These are phyloP conservation scores for Myopa testacea DNA, from an alignment of 2,888 invertebrate species.

Conservation along the genomic window DNA sequence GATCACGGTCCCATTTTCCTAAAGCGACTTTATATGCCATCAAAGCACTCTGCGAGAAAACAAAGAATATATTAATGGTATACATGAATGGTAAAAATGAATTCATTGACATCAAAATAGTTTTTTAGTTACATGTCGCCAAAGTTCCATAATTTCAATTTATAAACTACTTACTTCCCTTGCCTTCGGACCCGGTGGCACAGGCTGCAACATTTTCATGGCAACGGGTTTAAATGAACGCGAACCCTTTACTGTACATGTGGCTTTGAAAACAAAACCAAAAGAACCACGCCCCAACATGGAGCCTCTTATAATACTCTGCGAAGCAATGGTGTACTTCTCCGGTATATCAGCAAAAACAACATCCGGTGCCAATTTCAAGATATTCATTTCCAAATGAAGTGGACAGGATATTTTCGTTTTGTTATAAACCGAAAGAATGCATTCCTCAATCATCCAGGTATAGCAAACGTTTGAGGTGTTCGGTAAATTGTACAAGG, in stretches of 20 bases:
- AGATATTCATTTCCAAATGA: slow-evolving; percentile 81
- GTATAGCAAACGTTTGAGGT: slow-evolving; percentile 72
- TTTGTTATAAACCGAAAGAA: slow-evolving; percentile 84
- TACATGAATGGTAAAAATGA: slow-evolving; percentile 15
- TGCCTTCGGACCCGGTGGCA: slow-evolving; percentile 77
- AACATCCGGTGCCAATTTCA: slow-evolving; percentile 92
- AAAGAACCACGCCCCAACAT: slow-evolving; percentile 96
- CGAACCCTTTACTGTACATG: slow-evolving; percentile 74
- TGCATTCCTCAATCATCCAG: slow-evolving; percentile 97
- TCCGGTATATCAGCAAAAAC: slow-evolving; percentile 91
- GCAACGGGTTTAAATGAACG: slow-evolving; percentile 80
- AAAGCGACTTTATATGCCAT: slow-evolving; percentile 74
- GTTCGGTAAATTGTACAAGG: slow-evolving; percentile 68
- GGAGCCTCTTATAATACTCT: slow-evolving; percentile 81
- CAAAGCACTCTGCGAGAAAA: slow-evolving; percentile 61
- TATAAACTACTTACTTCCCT: slow-evolving; percentile 59
- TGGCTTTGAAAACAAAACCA: slow-evolving; percentile 93
- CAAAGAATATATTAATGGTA: slow-evolving; percentile 3
- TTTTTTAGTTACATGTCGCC: background rate
- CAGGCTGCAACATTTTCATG: slow-evolving; percentile 95
- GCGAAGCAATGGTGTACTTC: slow-evolving; percentile 82
- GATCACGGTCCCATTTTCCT: slow-evolving; percentile 94
- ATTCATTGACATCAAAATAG: too few species aligned
- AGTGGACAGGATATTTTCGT: slow-evolving; percentile 80
- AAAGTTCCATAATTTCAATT: background rate